A percentile compares a stretch with the other conserved stretches of the same genome.
Evolutionary conservation across 1,140 invertebrate species (phyloP).

Genomic region (Phymastichus coffea): DNA sequence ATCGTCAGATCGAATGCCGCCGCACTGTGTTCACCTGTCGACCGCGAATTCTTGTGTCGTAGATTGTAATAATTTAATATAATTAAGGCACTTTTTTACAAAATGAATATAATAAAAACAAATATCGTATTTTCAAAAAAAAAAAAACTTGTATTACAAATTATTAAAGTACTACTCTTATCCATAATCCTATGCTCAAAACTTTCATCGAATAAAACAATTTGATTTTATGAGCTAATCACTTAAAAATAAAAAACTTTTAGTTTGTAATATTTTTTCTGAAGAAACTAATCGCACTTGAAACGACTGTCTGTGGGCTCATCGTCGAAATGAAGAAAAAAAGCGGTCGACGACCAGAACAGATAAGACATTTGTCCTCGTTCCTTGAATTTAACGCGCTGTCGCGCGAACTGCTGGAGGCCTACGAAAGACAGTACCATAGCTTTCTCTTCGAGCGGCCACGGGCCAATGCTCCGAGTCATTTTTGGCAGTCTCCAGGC

Average conservation of each 20-base stretch:
- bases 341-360: conserved; percentile 9
- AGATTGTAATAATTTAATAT: conserved; percentile 37
- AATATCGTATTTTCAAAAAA: conserved; percentile 19
- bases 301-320: too few relatives aligned
- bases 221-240: too few relatives aligned
- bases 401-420: too few relatives aligned
- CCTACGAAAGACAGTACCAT: conserved; percentile 32
- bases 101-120: conserved; percentile 10
- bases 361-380: conserved; percentile 27
- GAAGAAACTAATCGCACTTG: too few relatives aligned
- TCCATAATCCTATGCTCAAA: too few relatives aligned
- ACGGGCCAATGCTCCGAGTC: conserved; percentile 3
- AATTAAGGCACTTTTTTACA: conserved; percentile 25
- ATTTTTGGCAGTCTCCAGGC: conserved; percentile 21
- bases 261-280: too few relatives aligned
- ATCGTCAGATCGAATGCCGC: conserved; percentile 28
- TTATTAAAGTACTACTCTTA: too few relatives aligned
- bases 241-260: too few relatives aligned
- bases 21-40: conserved; percentile 45
- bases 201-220: too few relatives aligned
- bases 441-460: conserved; percentile 42
- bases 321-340: too few relatives aligned
- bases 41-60: conserved; percentile 39
- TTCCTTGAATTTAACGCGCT: conserved; percentile 26
- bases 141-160: not conserved